phyloP scores from a whole-genome alignment of 92 coral and sea anemone species.

The Meandrina meandrites region DNA sequence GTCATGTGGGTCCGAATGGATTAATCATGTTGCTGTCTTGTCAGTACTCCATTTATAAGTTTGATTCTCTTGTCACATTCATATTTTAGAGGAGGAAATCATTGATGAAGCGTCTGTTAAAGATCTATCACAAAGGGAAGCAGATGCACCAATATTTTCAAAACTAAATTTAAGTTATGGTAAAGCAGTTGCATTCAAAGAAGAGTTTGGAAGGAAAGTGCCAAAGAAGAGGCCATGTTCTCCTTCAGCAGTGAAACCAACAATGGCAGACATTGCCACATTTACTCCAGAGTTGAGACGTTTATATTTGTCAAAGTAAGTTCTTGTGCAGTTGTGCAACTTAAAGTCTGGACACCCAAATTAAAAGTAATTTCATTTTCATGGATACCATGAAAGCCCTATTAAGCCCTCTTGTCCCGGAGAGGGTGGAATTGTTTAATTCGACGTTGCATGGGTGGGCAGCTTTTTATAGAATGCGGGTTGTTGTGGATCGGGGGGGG shows the following conservation, averaged over 20 bases:
- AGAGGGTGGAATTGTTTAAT: too few species aligned
- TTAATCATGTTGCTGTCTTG: constrained; percentile 34
- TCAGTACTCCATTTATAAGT: constrained; percentile 21
- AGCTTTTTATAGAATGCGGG: too few species aligned
- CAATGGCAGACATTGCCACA: constrained; percentile 31
- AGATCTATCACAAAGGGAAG: constrained; percentile 26
- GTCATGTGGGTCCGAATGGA: constrained; percentile 21
- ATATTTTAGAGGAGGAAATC: constrained; percentile 24
- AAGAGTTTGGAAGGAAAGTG: constrained; percentile 22
- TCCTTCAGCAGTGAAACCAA: constrained; percentile 35
- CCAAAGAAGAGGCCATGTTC: constrained; percentile 11
- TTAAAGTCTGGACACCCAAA: too few species aligned
- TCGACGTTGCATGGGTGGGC: too few species aligned
- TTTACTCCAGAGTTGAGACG: constrained; percentile 52
- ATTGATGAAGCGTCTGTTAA: constrained; percentile 20
- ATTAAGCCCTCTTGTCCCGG: too few species aligned
- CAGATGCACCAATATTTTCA: constrained; percentile 28
- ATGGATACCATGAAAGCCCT: too few species aligned
- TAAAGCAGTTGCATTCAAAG: constrained; percentile 23
- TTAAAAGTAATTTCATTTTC: too few species aligned
- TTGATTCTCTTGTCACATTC: constrained; percentile 11
- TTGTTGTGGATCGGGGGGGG: too few species aligned
- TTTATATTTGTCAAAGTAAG: constrained; percentile 56
- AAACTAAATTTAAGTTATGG: constrained; percentile 27
- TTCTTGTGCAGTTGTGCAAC: too few species aligned